Conservation (phyloP, 2,797 vertebrate species). For the Tachyglossus aculeatus region DNA sequence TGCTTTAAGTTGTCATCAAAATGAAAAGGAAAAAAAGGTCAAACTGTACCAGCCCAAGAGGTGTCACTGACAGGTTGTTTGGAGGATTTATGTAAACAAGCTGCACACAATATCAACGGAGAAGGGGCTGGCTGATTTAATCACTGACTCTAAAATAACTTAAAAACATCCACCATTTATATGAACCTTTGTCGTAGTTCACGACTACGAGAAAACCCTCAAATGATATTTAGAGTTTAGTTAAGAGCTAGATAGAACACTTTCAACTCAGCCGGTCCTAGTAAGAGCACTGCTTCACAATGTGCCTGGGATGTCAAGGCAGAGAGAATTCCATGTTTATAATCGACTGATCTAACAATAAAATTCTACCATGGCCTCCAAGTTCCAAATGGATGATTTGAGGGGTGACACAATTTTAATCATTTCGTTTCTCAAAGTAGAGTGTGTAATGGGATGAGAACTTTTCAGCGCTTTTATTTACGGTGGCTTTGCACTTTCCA, state of each 20-base stretch:
- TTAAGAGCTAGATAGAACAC: neutral
- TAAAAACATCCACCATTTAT: slow-evolving; percentile 7
- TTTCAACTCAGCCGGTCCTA: neutral
- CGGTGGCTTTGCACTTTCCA: too few species aligned
- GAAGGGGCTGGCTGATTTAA: neutral
- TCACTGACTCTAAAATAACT: too few species aligned
- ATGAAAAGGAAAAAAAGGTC: neutral
- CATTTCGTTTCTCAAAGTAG: neutral
- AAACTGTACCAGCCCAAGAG: neutral
- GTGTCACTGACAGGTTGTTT: neutral
- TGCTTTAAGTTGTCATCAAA: slow-evolving; percentile 27
- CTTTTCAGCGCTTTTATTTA: slow-evolving; percentile 4
- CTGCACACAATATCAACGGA: neutral
- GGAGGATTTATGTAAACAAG: slow-evolving; percentile 8
- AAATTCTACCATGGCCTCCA: slow-evolving; percentile 1
- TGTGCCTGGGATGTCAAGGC: neutral
- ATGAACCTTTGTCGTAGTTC: slow-evolving; percentile 4
- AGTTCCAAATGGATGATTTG: neutral
- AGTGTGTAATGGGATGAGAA: neutral
- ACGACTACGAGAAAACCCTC: slow-evolving; percentile 16
- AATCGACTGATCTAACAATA: neutral
- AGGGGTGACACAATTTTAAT: neutral
- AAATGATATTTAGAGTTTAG: neutral
- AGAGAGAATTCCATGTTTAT: neutral
- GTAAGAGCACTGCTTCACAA: neutral